These are phyloP conservation scores for Sphenodon punctatus DNA, from an alignment of 2,797 vertebrate genomes.

Conservation along the genomic window DNA sequence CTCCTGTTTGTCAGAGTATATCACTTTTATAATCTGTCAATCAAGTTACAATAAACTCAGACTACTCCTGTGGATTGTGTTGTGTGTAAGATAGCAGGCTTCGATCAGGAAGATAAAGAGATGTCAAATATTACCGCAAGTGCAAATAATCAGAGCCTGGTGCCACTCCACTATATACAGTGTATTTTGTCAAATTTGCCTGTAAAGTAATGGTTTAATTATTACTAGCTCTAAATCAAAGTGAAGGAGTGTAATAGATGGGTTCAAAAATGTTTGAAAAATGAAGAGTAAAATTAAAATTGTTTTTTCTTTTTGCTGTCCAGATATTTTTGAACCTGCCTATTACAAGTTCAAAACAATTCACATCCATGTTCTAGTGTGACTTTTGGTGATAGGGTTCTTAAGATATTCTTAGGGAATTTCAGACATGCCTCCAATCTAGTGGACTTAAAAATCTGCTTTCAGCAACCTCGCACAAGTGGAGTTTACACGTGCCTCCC, in stretches of 20 bases:
- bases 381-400: not conserved
- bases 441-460: too few species aligned
- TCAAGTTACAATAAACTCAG: slow-evolving; percentile 29
- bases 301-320: not conserved
- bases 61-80: not conserved
- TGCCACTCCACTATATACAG: not conserved
- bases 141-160: not conserved
- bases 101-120: slow-evolving; percentile 31
- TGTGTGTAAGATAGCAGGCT: not conserved
- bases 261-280: not conserved
- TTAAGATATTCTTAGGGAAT: not conserved
- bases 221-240: slow-evolving; percentile 14
- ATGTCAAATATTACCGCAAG: not conserved
- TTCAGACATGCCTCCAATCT: too few species aligned
- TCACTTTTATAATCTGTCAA: slow-evolving; percentile 19
- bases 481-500: too few species aligned
- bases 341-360: not conserved
- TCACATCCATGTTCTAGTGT: not conserved
- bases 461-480: too few species aligned
- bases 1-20: slow-evolving; percentile 18
- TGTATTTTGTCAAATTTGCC: slow-evolving; percentile 8
- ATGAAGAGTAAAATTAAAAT: not conserved
- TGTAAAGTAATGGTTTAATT: slow-evolving; percentile 6
- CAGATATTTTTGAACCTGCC: not conserved
- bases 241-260: not conserved